Percentiles rank a stretch among this genome's conserved stretches.
phyloP scores from a whole-genome alignment of 2,888 invertebrate species.

The Ormia ochracea region DNA sequence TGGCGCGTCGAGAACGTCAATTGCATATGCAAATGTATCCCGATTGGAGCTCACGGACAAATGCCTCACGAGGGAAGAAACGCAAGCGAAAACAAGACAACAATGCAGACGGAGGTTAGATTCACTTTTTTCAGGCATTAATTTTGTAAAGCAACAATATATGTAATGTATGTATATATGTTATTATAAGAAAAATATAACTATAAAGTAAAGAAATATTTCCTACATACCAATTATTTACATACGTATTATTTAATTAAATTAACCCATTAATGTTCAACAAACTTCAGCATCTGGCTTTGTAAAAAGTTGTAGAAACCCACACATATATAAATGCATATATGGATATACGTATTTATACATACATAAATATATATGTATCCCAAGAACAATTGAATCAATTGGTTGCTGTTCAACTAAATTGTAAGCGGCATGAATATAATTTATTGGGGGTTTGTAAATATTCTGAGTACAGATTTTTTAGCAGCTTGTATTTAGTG shows the following conservation, averaged over 20 bases:
- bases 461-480: too few relatives aligned
- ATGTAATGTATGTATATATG: slow-evolving; percentile 71
- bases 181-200: slow-evolving; percentile 61
- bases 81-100: slow-evolving; percentile 99
- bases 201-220: slow-evolving; percentile 59
- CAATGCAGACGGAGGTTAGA: slow-evolving; percentile 90
- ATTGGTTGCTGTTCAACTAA: background rate
- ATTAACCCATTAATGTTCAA: slow-evolving; percentile 54
- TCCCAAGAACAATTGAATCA: background rate
- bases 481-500: too few relatives aligned
- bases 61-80: slow-evolving; percentile 99
- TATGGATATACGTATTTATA: background rate
- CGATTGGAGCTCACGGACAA: slow-evolving; percentile 99
- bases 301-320: background rate
- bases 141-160: slow-evolving; percentile 70
- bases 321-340: background rate
- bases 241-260: slow-evolving; percentile 17
- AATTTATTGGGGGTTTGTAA: too few relatives aligned
- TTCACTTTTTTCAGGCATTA: slow-evolving; percentile 50
- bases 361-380: background rate
- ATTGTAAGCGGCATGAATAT: too few relatives aligned
- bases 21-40: slow-evolving; percentile 99
- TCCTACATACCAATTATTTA: slow-evolving; percentile 4
- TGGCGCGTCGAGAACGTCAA: slow-evolving; percentile 98
- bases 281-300: background rate